Evolutionary conservation across 2,888 invertebrate genomes (phyloP), one percentile per base, ranked within the genome.

Genomic region (Ditula angustiorana): DNA sequence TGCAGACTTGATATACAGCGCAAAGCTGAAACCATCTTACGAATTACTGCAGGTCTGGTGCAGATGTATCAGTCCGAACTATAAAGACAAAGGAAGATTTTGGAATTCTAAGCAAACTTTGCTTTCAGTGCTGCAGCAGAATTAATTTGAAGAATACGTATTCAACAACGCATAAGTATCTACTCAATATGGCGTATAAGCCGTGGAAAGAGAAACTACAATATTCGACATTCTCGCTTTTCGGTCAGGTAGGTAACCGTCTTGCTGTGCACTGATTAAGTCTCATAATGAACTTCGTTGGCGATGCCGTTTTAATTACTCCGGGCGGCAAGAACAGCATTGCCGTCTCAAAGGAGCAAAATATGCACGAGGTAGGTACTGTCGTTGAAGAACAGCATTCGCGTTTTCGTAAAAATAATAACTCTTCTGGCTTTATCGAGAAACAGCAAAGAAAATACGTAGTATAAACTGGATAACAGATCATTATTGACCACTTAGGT

Each of bases 401-500:
- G 75, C 67, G 72, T 30, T 59, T 66, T 55, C 30, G 10, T 61
- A 24, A 65, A 63, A 67, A 62, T 72, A 72, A 75, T 74, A 78
- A 75, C 70, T 69, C 69, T 70, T 72, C 70, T 71, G 61, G 65
- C 67, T 74, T 77, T 81, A 83, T 81, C 77, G 73, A 77, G 75
- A 80, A 82, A 80, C 78, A 78, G 79, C 80, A 79, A 81, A 80
- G 80, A 85, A 83, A 83, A 85, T 83, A 81, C 78, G 79, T 76
- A 78, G 79, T 81, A 83, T 82, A 81, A 79, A 83, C 80, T 81
- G 83, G 84, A 87, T 86, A 90, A 86, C 86, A 88, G 87, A 90
- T 90, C 90, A 90, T 90, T 90, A 90, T 87, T 90, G 90, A 87
- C 87, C 87, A 89, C 89, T 90, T 87, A 84, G 90, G 88, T 90